phyloP scores from a whole-genome alignment of 2,113 vertebrate genomes.

The Dipodomys stephensi region DNA sequence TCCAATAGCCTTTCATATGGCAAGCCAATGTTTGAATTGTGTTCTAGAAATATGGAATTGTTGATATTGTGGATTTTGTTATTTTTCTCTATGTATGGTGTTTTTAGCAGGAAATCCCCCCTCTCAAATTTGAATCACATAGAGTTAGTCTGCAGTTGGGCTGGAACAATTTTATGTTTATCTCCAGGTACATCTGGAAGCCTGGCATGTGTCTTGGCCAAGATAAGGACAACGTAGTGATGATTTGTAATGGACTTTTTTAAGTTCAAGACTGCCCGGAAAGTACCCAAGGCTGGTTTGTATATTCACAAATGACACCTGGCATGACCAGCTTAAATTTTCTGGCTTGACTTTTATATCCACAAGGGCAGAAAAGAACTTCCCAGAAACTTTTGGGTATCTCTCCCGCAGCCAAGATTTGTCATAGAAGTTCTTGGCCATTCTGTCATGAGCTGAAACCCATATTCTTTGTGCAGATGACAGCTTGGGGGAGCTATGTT shows the following conservation, averaged over 20 bases:
- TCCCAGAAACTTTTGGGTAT: neutral
- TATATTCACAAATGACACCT: constrained; percentile 25
- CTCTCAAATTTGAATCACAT: neutral
- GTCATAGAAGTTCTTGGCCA: neutral
- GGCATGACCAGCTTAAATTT: neutral
- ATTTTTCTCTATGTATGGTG: constrained; percentile 20
- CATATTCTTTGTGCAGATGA: neutral
- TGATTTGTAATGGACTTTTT: constrained; percentile 27
- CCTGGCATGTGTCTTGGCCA: neutral
- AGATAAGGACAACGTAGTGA: constrained; percentile 17
- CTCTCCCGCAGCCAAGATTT: constrained; percentile 18
- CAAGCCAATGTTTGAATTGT: neutral
- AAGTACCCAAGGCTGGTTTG: neutral
- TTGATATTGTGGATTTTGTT: constrained; percentile 18
- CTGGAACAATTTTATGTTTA: neutral
- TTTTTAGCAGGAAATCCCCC: neutral
- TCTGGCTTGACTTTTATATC: neutral
- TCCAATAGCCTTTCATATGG: neutral
- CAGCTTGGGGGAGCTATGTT: neutral
- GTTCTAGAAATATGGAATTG: constrained; percentile 2
- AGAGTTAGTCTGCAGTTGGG: neutral
- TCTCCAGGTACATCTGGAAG: neutral
- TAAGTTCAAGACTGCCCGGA: constrained; percentile 7
- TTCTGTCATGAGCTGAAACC: neutral
- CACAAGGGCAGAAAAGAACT: neutral